phyloP scores from a whole-genome alignment of 2,113 vertebrate genomes.

The Caloenas nicobarica region DNA sequence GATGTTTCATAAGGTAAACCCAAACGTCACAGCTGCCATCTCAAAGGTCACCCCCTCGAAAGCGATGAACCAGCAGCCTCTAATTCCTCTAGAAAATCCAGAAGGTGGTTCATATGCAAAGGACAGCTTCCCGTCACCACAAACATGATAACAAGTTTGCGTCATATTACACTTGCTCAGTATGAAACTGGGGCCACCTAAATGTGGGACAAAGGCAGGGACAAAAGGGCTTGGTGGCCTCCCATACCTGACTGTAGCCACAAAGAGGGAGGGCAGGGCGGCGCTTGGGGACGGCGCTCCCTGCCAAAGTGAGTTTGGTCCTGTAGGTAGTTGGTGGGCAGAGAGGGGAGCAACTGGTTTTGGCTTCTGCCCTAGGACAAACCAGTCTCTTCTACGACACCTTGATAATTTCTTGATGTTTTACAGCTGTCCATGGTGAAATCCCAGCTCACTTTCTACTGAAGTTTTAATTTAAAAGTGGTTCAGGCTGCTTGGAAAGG shows the following conservation, averaged over 20 bases:
- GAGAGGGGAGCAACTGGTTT: not conserved
- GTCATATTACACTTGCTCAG: not conserved
- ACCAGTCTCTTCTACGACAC: not conserved
- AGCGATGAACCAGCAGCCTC: not conserved
- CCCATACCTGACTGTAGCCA: not conserved
- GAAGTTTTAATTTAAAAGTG: not conserved
- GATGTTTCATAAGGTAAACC: not conserved
- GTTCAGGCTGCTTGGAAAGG: not conserved
- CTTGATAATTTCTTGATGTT: not conserved
- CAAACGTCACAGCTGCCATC: not conserved
- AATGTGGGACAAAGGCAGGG: not conserved
- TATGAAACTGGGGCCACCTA: fast-evolving
- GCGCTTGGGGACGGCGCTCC: fast-evolving
- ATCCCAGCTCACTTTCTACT: not conserved
- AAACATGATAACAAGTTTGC: fast-evolving
- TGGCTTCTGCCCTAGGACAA: not conserved
- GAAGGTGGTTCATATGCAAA: not conserved
- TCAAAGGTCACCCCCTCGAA: not conserved
- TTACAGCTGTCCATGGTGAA: not conserved
- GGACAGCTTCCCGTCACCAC: not conserved
- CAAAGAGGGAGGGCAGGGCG: not conserved
- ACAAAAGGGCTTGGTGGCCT: not conserved
- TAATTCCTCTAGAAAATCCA: not conserved
- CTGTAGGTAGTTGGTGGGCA: not conserved
- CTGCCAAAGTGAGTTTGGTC: not conserved